Conservation (phyloP, 2,888 invertebrate species). For the Hermaeophaga mercurialis region DNA sequence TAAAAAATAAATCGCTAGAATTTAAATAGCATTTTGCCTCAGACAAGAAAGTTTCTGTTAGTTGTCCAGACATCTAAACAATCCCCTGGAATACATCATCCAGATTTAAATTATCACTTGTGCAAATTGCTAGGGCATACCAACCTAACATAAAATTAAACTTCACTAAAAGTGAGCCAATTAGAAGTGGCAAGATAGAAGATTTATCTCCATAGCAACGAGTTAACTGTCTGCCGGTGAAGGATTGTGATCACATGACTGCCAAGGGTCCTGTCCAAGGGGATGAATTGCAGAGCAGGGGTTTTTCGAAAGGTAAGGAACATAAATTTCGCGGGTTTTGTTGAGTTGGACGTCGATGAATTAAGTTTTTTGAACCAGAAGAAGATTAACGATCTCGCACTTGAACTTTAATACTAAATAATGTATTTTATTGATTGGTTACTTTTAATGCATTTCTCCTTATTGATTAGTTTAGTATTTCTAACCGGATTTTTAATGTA, state of each 20-base stretch:
- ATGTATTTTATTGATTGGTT: too few species aligned
- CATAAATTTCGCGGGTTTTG: constrained; percentile 21
- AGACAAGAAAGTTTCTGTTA: too few species aligned
- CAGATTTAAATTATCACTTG: constrained; percentile 42
- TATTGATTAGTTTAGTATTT: too few species aligned
- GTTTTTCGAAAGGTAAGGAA: constrained; percentile 21
- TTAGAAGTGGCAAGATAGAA: constrained; percentile 59
- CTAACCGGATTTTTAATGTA: too few species aligned
- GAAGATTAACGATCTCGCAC: constrained; percentile 19
- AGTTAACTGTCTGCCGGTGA: constrained; percentile 56
- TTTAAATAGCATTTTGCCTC: too few species aligned
- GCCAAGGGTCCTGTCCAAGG: constrained; percentile 38
- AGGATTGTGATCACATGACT: constrained; percentile 56
- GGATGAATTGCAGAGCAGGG: constrained; percentile 27
- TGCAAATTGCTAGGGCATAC: constrained; percentile 48
- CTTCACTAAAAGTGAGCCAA: constrained; percentile 57
- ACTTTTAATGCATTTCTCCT: too few species aligned
- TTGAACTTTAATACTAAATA: too few species aligned
- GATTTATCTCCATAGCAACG: constrained; percentile 60
- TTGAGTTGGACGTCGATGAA: constrained; percentile 19
- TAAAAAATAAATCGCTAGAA: too few species aligned
- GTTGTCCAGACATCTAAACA: constrained; percentile 2
- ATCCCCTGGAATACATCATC: constrained; percentile 34
- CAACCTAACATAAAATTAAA: constrained; percentile 54
- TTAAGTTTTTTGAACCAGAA: constrained; percentile 20